Conservation (phyloP, 2,888 invertebrate genomes). For the Trachelus troglodyta region DNA sequence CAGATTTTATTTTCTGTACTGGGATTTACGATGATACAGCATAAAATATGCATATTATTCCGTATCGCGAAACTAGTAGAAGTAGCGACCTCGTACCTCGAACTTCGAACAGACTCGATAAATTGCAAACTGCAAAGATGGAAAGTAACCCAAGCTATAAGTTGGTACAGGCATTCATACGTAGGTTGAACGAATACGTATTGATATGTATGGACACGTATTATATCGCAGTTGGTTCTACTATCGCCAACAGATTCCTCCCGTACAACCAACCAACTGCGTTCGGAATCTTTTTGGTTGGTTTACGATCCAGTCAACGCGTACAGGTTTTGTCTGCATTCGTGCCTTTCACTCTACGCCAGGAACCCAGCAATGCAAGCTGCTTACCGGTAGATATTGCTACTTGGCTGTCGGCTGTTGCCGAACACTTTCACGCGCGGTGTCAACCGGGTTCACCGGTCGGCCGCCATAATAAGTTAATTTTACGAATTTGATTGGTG, state of each 20-base stretch:
- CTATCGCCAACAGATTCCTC: background rate
- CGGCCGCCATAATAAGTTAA: conserved; percentile 3
- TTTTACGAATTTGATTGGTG: background rate
- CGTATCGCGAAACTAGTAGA: background rate
- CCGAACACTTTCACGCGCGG: conserved; percentile 45
- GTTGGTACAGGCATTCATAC: background rate
- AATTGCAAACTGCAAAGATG: background rate
- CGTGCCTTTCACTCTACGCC: background rate
- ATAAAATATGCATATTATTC: background rate
- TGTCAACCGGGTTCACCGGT: conserved; percentile 14
- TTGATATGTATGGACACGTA: background rate
- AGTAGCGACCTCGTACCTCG: background rate
- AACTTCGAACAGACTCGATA: background rate
- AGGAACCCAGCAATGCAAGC: background rate
- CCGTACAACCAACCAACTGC: background rate
- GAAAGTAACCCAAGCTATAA: background rate
- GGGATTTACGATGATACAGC: background rate
- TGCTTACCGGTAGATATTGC: background rate
- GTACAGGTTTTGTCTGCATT: conserved; percentile 3
- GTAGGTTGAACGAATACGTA: background rate
- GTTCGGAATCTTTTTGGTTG: conserved; percentile 2
- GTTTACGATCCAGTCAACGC: background rate
- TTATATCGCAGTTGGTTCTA: background rate
- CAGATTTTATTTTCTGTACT: background rate
- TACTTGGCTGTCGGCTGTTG: conserved; percentile 10